Evolutionary conservation across 2,113 vertebrate genomes (phyloP), one percentile per base, ranked within the genome.

Genomic region (Bubo blakistoni): DNA sequence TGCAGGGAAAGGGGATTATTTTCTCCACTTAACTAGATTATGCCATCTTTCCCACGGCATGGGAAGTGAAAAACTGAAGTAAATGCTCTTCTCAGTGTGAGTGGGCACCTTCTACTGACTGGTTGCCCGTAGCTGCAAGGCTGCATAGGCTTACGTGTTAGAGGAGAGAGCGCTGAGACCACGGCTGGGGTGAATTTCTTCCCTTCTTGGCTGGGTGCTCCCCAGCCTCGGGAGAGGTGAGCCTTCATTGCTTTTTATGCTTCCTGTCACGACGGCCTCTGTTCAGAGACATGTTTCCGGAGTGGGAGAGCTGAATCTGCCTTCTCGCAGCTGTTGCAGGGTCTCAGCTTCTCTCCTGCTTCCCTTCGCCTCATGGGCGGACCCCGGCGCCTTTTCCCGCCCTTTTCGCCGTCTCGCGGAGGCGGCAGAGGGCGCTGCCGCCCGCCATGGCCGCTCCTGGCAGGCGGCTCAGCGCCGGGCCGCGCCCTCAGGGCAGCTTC

Each of bases 11-110:
- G 20, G 16, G 36, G 27, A 17, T 34, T 57, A 16, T 49, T 58
- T 65, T 30, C 29, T 40, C 14, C 19, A 11, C 20, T 38, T 40
- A 34, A 32, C 11, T 65, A 34, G 19, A 46, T 88, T 44, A 38
- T 51, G 16, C 16, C 59, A 27, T 25, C 51, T 58, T 70, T 49
- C 16, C 42, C 11, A 3, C 2, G 8, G 10, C 14, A 15, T 3
- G 22, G 42, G 29, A 27, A 72, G 51, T 32, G 40, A 83, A 40
- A 7, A 42, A 27, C 16, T 46, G 24, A 78, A 54, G 34, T 32
- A n/a, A 83, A 32, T 3, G 29, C 29, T 38, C 0, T 10, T 70
- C 32, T 21, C 3, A 0, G 57, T 4, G 38, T 1, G 0, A 22
- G 29, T 4, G 11, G 27, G 16, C 11, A 25, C 17, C 20, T 51